phyloP scores from a whole-genome alignment of 2,888 invertebrate species.

The Perizoma flavofasciatum region DNA sequence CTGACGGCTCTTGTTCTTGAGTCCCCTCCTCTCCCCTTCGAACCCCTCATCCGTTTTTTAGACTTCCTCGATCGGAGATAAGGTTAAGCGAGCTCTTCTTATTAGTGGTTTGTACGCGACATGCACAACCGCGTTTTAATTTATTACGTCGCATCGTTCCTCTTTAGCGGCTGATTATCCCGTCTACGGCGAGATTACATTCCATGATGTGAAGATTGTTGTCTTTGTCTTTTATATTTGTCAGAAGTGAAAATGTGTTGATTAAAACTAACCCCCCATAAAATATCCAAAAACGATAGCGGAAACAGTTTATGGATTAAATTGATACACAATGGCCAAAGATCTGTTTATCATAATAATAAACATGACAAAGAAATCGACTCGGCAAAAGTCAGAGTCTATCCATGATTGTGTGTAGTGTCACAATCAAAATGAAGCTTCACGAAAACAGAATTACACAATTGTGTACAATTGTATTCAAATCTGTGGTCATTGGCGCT shows the following conservation, averaged over 20 bases:
- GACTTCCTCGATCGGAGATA: constrained; percentile 82
- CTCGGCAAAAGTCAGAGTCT: constrained; percentile 75
- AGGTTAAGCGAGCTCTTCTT: constrained; percentile 80
- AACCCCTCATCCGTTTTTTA: constrained; percentile 76
- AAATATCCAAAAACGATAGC: constrained; percentile 53
- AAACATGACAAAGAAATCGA: constrained; percentile 69
- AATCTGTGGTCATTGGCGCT: constrained; percentile 81
- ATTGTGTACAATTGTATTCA: constrained; percentile 83
- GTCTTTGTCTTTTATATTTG: not conserved
- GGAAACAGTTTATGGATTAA: constrained; percentile 65
- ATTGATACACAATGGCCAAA: constrained; percentile 68
- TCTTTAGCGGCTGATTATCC: constrained; percentile 35
- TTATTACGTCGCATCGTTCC: constrained; percentile 54
- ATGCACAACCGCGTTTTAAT: constrained; percentile 67
- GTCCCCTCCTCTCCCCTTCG: constrained; percentile 54
- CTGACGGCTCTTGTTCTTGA: constrained; percentile 83
- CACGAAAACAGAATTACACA: constrained; percentile 81
- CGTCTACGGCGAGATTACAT: constrained; percentile 25
- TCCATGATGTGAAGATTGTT: constrained; percentile 9
- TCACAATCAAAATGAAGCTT: constrained; percentile 79
- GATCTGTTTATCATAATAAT: constrained; percentile 78
- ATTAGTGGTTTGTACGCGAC: constrained; percentile 76
- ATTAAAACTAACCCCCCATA: constrained; percentile 44
- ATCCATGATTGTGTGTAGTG: constrained; percentile 76
- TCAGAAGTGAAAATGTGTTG: constrained; percentile 35